These are phyloP conservation scores for Glaucomys volans DNA, from an alignment of 2,113 vertebrate species.

Conservation along the genomic window DNA sequence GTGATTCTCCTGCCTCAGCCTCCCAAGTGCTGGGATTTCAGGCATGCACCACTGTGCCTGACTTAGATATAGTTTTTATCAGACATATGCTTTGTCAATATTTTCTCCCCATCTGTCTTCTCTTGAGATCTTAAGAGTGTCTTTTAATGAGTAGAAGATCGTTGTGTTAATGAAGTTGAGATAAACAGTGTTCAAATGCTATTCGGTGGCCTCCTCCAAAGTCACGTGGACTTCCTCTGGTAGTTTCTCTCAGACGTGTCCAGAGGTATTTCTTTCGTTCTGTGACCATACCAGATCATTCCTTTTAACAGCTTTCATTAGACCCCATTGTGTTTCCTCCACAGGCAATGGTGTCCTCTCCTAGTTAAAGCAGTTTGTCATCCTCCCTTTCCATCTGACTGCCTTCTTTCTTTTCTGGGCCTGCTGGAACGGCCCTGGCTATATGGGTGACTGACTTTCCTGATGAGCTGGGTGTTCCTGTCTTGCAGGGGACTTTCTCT, in stretches of 20 bases:
- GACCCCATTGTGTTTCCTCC: not conserved
- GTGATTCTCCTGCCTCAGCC: too few species aligned
- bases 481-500: not conserved
- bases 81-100: too few species aligned
- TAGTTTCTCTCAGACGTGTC: too few species aligned
- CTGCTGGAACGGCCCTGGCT: not conserved
- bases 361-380: not conserved
- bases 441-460: not conserved
- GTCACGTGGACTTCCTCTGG: not conserved
- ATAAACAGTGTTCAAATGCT: not conserved
- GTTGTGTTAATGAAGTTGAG: not conserved
- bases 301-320: not conserved
- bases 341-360: not conserved
- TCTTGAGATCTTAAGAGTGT: too few species aligned
- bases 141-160: not conserved
- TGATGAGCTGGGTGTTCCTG: not conserved
- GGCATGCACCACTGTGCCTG: too few species aligned
- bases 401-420: too few species aligned
- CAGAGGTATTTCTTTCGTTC: not conserved
- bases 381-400: not conserved
- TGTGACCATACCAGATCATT: not conserved
- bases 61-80: too few species aligned
- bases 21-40: too few species aligned
- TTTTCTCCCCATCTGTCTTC: too few species aligned
- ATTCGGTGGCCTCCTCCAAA: too few species aligned